Conservation (phyloP, 1,140 invertebrate genomes). For the Penaeus chinensis region DNA sequence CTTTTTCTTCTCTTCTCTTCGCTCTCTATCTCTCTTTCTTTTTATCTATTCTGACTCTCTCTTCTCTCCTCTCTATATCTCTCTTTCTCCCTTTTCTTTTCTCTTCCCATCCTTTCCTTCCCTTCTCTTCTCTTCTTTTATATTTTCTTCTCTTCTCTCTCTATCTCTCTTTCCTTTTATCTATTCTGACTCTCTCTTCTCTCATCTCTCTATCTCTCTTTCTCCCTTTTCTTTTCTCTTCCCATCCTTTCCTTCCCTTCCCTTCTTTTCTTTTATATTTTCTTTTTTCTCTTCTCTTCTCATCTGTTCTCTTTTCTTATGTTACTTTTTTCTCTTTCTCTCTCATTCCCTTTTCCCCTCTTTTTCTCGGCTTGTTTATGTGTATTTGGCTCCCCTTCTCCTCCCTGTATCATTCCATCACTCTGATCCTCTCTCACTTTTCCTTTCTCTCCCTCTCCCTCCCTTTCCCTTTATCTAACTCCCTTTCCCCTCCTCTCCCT, state of each 20-base stretch:
- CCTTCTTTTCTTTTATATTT: neutral
- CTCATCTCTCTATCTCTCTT: neutral
- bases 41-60: too few relatives aligned
- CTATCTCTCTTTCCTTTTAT: too few relatives aligned
- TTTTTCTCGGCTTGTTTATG: neutral
- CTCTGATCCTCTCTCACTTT: neutral
- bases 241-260: neutral
- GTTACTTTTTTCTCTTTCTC: slow-evolving; percentile 20
- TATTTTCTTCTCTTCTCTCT: too few relatives aligned
- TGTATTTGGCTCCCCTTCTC: neutral
- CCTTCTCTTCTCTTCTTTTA: neutral
- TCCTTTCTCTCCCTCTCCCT: neutral
- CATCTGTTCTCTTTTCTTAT: neutral
- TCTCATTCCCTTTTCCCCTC: neutral
- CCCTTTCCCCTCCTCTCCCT: neutral
- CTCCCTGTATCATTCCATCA: neutral
- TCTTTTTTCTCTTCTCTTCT: neutral
- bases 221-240: neutral
- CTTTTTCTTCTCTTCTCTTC: too few relatives aligned
- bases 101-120: neutral
- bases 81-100: neutral
- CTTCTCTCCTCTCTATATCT: neutral
- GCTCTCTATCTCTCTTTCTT: too few relatives aligned
- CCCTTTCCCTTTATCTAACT: neutral
- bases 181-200: too few relatives aligned